Percentiles rank a stretch among this genome's conserved stretches.
phyloP scores from a whole-genome alignment of 2,888 invertebrate genomes.

The Heterodera filipjevi region DNA sequence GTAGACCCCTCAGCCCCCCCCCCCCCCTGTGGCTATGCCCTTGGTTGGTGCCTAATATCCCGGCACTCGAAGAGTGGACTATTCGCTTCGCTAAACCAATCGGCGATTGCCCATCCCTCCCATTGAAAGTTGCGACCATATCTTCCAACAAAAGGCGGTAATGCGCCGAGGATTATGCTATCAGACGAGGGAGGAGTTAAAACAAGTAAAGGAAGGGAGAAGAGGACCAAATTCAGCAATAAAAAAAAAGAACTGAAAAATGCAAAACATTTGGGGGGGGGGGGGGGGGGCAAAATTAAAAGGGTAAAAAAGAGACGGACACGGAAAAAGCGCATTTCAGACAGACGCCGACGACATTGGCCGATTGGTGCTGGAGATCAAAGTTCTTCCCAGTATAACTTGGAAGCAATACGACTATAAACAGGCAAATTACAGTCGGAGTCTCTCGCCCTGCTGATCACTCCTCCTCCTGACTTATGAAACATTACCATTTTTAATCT shows the following conservation, averaged over 20 bases:
- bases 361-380: constrained; percentile 53
- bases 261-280: constrained; percentile 30
- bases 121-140: constrained; percentile 53
- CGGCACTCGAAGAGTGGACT: too few relatives aligned
- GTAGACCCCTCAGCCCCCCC: too few relatives aligned
- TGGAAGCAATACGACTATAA: constrained; percentile 50
- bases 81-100: too few relatives aligned
- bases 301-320: background rate
- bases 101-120: too few relatives aligned
- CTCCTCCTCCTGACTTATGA: too few relatives aligned
- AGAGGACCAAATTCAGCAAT: background rate
- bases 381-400: constrained; percentile 53
- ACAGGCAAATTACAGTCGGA: constrained; percentile 47
- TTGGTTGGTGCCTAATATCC: too few relatives aligned
- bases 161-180: constrained; percentile 62
- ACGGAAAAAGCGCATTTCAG: constrained; percentile 33
- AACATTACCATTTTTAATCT: too few relatives aligned
- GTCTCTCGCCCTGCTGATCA: too few relatives aligned
- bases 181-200: constrained; percentile 51
- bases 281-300: constrained; percentile 52
- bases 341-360: constrained; percentile 63
- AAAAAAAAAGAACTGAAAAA: too few relatives aligned
- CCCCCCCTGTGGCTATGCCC: too few relatives aligned
- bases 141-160: constrained; percentile 50
- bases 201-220: constrained; percentile 44